Conservation (phyloP, 2,888 invertebrate species). For the Dryomyza anilis region DNA sequence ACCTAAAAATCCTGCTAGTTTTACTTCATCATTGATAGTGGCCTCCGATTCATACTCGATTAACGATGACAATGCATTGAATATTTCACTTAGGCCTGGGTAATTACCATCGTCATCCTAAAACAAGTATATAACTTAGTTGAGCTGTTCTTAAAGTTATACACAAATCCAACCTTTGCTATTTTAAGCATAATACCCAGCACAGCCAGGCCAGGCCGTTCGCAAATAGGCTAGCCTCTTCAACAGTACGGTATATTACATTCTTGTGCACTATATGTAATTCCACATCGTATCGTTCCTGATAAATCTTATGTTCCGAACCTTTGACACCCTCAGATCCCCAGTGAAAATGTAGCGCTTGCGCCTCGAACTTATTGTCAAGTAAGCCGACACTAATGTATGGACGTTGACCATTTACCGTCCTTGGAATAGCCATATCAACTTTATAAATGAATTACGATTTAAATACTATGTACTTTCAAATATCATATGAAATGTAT, state of each 20-base stretch:
- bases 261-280: constrained; percentile 72
- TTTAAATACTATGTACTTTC: too few species aligned
- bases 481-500: background rate
- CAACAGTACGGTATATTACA: constrained; percentile 63
- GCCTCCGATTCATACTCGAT: constrained; percentile 35
- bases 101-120: constrained; percentile 26
- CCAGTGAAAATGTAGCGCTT: constrained; percentile 70
- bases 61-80: constrained; percentile 41
- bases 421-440: constrained; percentile 41
- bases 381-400: constrained; percentile 44
- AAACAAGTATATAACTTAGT: too few species aligned
- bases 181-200: constrained; percentile 67
- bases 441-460: constrained; percentile 40
- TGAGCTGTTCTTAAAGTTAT: too few species aligned
- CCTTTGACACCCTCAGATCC: constrained; percentile 70
- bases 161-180: constrained; percentile 31
- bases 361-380: constrained; percentile 41
- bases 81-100: constrained; percentile 40
- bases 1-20: constrained; percentile 42
- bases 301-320: constrained; percentile 60
- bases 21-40: constrained; percentile 35
- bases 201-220: constrained; percentile 68
- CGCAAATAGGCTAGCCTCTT: constrained; percentile 62
- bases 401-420: constrained; percentile 42
- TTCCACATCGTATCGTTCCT: constrained; percentile 65